Percentiles rank a stretch among this genome's conserved stretches.
Conservation (phyloP, 1,140 invertebrate genomes). For the Ceratitis capitata region DNA sequence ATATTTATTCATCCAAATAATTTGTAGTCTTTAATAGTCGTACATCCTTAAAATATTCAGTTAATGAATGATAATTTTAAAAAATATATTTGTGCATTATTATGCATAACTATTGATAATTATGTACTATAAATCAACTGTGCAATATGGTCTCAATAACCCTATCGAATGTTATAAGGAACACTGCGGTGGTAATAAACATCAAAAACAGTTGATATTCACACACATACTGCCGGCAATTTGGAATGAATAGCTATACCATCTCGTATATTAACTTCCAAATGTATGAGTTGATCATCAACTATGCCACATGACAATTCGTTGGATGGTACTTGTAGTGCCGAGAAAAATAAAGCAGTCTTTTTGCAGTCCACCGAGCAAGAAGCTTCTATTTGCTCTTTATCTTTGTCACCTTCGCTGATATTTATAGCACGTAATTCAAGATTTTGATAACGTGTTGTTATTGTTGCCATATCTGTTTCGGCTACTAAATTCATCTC, state of each 20-base stretch:
- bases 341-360: conserved; percentile 56
- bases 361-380: conserved; percentile 61
- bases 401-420: not conserved
- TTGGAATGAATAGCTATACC: conserved; percentile 58
- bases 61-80: not conserved
- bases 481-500: conserved; percentile 78
- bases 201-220: not conserved
- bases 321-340: conserved; percentile 55
- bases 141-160: too few relatives aligned
- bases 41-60: too few relatives aligned
- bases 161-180: too few relatives aligned
- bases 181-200: too few relatives aligned
- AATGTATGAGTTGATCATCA: conserved; percentile 54
- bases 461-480: conserved; percentile 79
- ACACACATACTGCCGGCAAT: conserved; percentile 56
- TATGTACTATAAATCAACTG: too few relatives aligned
- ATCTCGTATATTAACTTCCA: conserved; percentile 56
- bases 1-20: too few relatives aligned
- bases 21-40: too few relatives aligned
- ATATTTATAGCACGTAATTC: conserved; percentile 51
- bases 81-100: not conserved
- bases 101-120: not conserved
- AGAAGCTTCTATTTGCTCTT: conserved; percentile 47
- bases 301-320: conserved; percentile 58
- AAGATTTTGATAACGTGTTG: conserved; percentile 79